Percentiles rank a stretch among this genome's conserved stretches.
These are phyloP conservation scores for Proisotoma minuta DNA, from an alignment of 2,888 invertebrate species.

Conservation along the genomic window DNA sequence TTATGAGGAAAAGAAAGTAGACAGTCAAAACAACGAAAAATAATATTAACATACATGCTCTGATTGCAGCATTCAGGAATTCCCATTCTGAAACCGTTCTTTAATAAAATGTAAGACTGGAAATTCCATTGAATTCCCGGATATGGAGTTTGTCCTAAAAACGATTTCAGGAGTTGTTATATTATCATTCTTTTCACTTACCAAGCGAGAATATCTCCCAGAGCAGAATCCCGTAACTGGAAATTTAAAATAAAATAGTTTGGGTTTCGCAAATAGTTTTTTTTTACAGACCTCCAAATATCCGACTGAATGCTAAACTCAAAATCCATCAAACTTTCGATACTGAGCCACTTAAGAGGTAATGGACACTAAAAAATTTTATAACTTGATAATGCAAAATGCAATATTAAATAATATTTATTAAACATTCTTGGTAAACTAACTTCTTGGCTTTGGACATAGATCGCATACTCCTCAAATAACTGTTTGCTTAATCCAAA, in stretches of 20 bases:
- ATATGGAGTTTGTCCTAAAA: slow-evolving; percentile 3
- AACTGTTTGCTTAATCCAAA: slow-evolving; percentile 39
- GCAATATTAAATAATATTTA: background rate
- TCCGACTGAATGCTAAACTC: slow-evolving; percentile 20
- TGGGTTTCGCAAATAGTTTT: background rate
- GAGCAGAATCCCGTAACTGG: background rate
- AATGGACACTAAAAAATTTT: slow-evolving; percentile 14
- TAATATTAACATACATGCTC: too few relatives aligned
- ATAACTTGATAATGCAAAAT: background rate
- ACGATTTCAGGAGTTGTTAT: too few relatives aligned
- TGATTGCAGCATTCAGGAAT: background rate
- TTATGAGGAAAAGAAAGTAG: too few relatives aligned
- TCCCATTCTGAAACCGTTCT: slow-evolving; percentile 6
- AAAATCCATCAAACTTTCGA: slow-evolving; percentile 17
- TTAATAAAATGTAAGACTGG: slow-evolving; percentile 1
- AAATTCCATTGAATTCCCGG: slow-evolving; percentile 8
- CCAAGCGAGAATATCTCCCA: slow-evolving; percentile 10
- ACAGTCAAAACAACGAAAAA: too few relatives aligned
- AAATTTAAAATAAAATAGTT: background rate
- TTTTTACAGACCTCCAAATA: slow-evolving; percentile 14
- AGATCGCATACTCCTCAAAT: slow-evolving; percentile 37
- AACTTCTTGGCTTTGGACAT: slow-evolving; percentile 25
- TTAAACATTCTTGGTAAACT: background rate
- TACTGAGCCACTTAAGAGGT: slow-evolving; percentile 20
- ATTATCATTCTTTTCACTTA: too few relatives aligned